Evolutionary conservation across 2,888 invertebrate species (phyloP), one percentile per base, ranked within the genome.

Genomic region (Slavum lentiscoides): DNA sequence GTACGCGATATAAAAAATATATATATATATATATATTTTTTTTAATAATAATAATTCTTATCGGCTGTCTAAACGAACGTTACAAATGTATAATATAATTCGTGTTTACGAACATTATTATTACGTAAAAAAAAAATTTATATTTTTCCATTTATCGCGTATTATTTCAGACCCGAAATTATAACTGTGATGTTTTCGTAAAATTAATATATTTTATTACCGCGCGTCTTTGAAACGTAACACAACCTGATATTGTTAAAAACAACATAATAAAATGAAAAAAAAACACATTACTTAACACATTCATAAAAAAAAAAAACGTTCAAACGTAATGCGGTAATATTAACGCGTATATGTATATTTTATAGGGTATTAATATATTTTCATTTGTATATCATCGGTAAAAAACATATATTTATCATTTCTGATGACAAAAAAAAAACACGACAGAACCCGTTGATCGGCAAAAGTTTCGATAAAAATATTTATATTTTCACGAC

Each of bases 121-220:
- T 43, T 7, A 9, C 9, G 43, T 2, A 4, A 4, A 30, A 30
- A 30, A 30, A 30, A 30, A 30, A 30, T 43, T 43, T 43, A 9
- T 43, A 9, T 43, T 43, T 64, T 64, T 64, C 30, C 37, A 37
- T 64, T 64, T 64, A 64, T 64, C 64, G 9, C 64, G 37, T 64
- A 43, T 43, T 43, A 43, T 43, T 43, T 43, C 6, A 9, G 43
- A 43, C 7, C 7, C n/a, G 19, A 2, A 7, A 9, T 43, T 43
- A 43, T 4, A 43, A 43, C 30, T 4, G 4, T 30, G 4, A 11
- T 1, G 64, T 64, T 64, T 64, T 19, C 64, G 19, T 64, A 64
- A 64, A 37, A 64, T 64, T 64, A 64, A 64, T 64, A 64, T 64
- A n/a, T n/a, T n/a, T 64, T 64, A 64, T 64, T 19, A 64, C 64